These are phyloP conservation scores for Capitulum mitella DNA, from an alignment of 2,888 invertebrate species.

Conservation along the genomic window DNA sequence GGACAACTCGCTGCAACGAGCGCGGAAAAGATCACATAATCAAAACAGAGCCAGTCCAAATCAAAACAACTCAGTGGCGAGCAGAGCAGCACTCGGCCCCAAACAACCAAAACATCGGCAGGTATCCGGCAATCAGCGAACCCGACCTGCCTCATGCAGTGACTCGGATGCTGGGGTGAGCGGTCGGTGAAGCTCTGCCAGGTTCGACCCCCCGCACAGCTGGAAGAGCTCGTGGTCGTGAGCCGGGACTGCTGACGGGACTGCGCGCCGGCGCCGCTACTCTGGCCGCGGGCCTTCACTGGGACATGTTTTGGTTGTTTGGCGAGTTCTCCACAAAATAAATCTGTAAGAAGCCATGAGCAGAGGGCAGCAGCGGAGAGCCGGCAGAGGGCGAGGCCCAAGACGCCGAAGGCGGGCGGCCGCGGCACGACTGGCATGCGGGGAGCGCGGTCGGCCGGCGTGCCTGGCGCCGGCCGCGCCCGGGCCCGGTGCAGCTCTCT, in stretches of 20 bases:
- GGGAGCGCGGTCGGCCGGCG: background rate
- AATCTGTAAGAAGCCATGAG: slow-evolving; percentile 22
- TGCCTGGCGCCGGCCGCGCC: background rate
- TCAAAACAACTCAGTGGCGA: background rate
- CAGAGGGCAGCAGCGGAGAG: slow-evolving; percentile 14
- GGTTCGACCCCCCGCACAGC: too few relatives aligned
- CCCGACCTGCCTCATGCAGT: too few relatives aligned
- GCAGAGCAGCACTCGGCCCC: background rate
- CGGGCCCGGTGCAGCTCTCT: background rate
- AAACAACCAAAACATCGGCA: slow-evolving; percentile 18
- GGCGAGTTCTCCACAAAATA: slow-evolving; percentile 22
- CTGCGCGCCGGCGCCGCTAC: background rate
- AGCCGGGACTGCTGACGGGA: background rate
- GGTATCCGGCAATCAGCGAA: too few relatives aligned
- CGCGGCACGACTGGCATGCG: background rate
- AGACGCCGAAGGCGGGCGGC: too few relatives aligned
- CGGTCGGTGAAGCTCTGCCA: too few relatives aligned
- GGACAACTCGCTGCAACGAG: background rate
- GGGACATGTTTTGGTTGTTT: slow-evolving; percentile 15
- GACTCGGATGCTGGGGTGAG: too few relatives aligned
- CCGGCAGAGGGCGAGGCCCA: background rate
- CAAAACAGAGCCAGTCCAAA: background rate
- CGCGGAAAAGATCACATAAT: background rate
- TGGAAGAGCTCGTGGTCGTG: too few relatives aligned
- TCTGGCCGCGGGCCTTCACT: background rate